A percentile compares a stretch with the other conserved stretches of the same genome.
Conservation (phyloP, 2,888 invertebrate genomes). For the Matsumyia berberina region DNA sequence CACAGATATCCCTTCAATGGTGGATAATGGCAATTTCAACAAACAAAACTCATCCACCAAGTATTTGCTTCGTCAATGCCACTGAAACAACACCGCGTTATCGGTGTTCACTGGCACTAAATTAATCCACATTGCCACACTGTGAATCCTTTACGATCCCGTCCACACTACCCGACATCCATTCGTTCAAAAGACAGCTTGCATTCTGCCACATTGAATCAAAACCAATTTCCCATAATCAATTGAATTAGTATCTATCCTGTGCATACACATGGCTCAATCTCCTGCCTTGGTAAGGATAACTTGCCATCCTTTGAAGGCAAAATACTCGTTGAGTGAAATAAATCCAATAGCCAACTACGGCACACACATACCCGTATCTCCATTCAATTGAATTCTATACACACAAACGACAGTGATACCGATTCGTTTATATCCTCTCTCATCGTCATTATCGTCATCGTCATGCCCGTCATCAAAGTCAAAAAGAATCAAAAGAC, state of each 20-base stretch:
- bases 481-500: slow-evolving; percentile 29
- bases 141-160: background rate
- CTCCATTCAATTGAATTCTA: slow-evolving; percentile 59
- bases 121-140: slow-evolving; percentile 22
- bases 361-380: slow-evolving; percentile 18
- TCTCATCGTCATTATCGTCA: slow-evolving; percentile 68
- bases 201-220: slow-evolving; percentile 10
- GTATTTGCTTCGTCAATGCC: background rate
- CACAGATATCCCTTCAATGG: background rate
- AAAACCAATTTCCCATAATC: slow-evolving; percentile 58
- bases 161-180: background rate
- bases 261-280: slow-evolving; percentile 1
- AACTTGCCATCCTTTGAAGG: slow-evolving; percentile 9
- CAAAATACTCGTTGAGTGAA: slow-evolving; percentile 3
- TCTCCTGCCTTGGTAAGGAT: background rate
- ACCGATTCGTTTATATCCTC: slow-evolving; percentile 52
- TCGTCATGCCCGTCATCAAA: slow-evolving; percentile 5
- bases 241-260: slow-evolving; percentile 55
- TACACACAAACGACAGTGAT: slow-evolving; percentile 56
- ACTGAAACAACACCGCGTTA: background rate
- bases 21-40: background rate
- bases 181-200: background rate
- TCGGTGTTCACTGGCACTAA: slow-evolving; percentile 10
- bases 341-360: slow-evolving; percentile 45
- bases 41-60: background rate